Percentiles rank a stretch among this genome's conserved stretches.
Evolutionary conservation across 1,140 invertebrate species (phyloP).

Genomic region (Leptopilina clavipes): DNA sequence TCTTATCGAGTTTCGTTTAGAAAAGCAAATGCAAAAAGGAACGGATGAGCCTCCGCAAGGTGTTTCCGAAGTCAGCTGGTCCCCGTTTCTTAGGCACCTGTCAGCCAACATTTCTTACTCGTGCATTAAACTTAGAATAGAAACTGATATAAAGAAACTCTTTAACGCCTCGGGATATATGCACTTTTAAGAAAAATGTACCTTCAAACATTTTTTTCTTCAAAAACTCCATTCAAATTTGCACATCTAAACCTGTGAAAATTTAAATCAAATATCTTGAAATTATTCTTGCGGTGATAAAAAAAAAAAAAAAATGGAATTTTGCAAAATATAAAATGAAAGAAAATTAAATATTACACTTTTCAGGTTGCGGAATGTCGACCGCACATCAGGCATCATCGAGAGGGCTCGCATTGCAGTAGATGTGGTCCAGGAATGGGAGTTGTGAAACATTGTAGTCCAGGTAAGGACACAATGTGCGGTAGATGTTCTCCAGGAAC

Average conservation of each 20-base stretch:
- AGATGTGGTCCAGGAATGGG: constrained; percentile 73
- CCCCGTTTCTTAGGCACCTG: constrained; percentile 60
- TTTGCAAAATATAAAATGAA: no score
- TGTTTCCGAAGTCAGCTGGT: constrained; percentile 64
- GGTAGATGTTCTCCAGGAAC: constrained; percentile 66
- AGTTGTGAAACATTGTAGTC: constrained; percentile 66
- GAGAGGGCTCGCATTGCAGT: constrained; percentile 65
- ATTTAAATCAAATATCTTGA: no score
- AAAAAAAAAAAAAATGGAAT: constrained; percentile 42
- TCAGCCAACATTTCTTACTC: constrained; percentile 42
- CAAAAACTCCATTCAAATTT: no score
- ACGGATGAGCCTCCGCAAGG: constrained; percentile 57
- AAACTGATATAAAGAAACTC: neutral
- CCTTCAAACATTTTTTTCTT: no score
- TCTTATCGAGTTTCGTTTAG: constrained; percentile 38
- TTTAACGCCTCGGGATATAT: neutral
- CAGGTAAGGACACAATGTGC: constrained; percentile 71
- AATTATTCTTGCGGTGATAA: no score
- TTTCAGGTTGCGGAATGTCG: constrained; percentile 63
- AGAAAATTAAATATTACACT: neutral
- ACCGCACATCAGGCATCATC: constrained; percentile 70
- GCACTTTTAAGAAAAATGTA: no score
- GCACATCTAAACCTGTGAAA: no score
- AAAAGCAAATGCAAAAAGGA: constrained; percentile 37
- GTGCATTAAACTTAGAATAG: constrained; percentile 38